Evolutionary conservation across 2,888 invertebrate genomes (phyloP), one percentile per base, ranked within the genome.

Genomic region (Helicoverpa assulta): DNA sequence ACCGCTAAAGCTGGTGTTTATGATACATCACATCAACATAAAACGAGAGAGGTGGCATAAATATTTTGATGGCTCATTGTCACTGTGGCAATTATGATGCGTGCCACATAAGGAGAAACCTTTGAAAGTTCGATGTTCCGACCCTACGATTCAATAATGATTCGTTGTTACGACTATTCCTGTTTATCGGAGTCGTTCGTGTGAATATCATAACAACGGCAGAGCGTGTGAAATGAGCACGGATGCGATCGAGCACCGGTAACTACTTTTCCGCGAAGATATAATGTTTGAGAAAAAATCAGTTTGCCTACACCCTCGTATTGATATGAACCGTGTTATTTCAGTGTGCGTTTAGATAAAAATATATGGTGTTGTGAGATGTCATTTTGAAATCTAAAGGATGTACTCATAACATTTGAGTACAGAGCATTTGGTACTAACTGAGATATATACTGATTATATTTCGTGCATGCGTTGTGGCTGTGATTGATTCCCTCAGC

Each of bases 211-310:
- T 79, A 83, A 85, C 82, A 85, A 86, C 86, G 90, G 73, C 75
- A 80, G 80, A 91, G 86, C 87, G 88, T 86, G 83, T 83, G 82
- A 89, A 92, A 92, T 89, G 91, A 91, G 91, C 74, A 70, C 91
- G 93, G 93, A 92, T 90, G 92, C 90, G 93, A 94, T 94, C 90
- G 89, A 85, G 82, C 85, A 90, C 95, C 95, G 94, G 95, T 95
- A 95, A 95, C 95, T 95, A 94, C 94, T 92, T 93, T 94, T 93
- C 94, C 94, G 92, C 85, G 86, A 84, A 86, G 86, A 88, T 93
- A 94, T 93, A 94, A 93, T 92, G 91, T 87, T 85, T 83, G 83
- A 88, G 89, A 91, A 78, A 90, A 93, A 91, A 75, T 60, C 77
- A 59, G 73, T 77, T 58, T 66, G 63, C 78, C 18, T 61, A 77